Evolutionary conservation across 2,797 vertebrate genomes (phyloP), one percentile per base, ranked within the genome.

Genomic region (Babyrousa celebensis): DNA sequence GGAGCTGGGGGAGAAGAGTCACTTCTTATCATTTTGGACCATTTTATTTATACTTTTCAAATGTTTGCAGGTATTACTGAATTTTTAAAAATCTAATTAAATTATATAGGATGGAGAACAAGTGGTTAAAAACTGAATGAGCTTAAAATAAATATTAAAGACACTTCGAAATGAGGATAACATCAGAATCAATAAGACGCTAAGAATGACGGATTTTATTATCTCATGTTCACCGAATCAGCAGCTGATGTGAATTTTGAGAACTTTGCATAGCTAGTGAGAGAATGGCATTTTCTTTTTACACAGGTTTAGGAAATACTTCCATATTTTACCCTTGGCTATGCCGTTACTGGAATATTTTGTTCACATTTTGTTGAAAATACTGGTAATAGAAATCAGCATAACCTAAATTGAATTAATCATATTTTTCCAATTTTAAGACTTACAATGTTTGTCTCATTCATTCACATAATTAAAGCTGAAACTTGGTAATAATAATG

Each of bases 361-460:
- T 94, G 83, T 52, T 95, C 32, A 92, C 12, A 87, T 18, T 56
- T 6, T 65, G 54, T 75, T 91, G 8, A 85, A 89, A 96, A 96
- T 78, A 75, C 4, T 68, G 70, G 82, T 12, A 75, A 77, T 1
- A 94, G n/a, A 65, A 90, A 80, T 87, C 1, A 58, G 4, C 7
- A 29, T 79, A 91, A 86, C 5, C 16, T 71, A 78, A 88, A 71
- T 3, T 68, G 25, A 91, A 75, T 82, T 87, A 63, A 23, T 71
- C 70, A 95, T 29, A 67, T 65, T 62, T 92, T 85, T 89, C 91
- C 56, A 56, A 40, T 67, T 92, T 83, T 85, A 92, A 68, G 21
- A 96, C 89, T 86, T 89, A 89, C 0, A 25, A 2, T 74, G 18
- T 12, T 29, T 94, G 32, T 78, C 29, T 93, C 63, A 20, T 77